These are phyloP conservation scores for Ceuthmochares aereus DNA, from an alignment of 2,113 vertebrate genomes.

Conservation along the genomic window DNA sequence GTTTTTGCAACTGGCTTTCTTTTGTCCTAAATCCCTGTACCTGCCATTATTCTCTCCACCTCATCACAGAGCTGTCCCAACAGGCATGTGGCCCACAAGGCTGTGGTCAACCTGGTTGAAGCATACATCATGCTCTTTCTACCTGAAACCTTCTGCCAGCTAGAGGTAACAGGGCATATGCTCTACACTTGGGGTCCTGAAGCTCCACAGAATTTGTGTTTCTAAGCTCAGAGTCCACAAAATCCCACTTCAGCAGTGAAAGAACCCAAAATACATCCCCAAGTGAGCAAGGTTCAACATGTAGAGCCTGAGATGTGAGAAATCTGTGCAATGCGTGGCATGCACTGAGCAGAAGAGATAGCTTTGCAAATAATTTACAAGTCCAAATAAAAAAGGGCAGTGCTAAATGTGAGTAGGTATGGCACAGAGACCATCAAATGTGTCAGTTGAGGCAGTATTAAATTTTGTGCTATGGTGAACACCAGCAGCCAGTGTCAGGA, in stretches of 20 bases:
- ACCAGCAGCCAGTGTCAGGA: background rate
- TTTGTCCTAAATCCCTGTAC: background rate
- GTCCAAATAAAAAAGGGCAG: background rate
- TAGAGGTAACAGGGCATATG: background rate
- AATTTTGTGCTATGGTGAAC: background rate
- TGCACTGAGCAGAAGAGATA: background rate
- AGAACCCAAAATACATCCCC: accelerated
- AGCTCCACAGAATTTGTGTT: background rate
- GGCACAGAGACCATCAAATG: background rate
- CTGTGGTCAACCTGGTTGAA: background rate
- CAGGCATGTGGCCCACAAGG: background rate
- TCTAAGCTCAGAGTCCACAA: background rate
- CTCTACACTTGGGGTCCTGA: background rate
- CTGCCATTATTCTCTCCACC: background rate
- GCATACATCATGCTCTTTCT: background rate
- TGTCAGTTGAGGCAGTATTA: background rate
- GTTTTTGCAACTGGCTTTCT: background rate
- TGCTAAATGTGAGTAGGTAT: background rate
- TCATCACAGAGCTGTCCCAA: background rate
- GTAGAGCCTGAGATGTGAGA: background rate
- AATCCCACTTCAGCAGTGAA: background rate
- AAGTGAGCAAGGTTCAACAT: background rate
- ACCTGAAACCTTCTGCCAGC: background rate
- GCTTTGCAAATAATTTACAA: background rate
- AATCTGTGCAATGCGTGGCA: background rate